Evolutionary conservation across 2,888 invertebrate species (phyloP), one percentile per base, ranked within the genome.

Genomic region (Chymomyza procnemis): DNA sequence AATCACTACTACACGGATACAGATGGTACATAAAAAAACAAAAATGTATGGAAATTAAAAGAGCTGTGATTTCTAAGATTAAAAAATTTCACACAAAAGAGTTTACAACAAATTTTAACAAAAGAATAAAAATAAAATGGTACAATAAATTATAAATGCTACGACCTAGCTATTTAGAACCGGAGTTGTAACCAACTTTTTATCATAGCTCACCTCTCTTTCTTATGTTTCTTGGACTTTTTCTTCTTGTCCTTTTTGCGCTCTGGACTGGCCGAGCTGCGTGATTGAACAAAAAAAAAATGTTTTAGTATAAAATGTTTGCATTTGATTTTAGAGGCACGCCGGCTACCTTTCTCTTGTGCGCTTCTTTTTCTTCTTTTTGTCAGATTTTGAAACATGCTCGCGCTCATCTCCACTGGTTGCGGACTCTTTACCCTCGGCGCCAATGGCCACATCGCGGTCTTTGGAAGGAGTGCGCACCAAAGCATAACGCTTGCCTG

Each of bases 241-340:
- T 95, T 96, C 93, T 95, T 95, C 92, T 95, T 95, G 74, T 94
- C 92, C 88, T 94, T 94, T 91, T 94, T 95, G 26, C 93, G 92
- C 87, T 95, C 95, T 77, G 94, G 94, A 86, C 93, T 93, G 61
- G 95, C 94, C 55, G 94, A 93, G 87, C 96, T 96, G 71, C 0
- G 75, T 6, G 47, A 48, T 58, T 50, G 19, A 50, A 64, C 18
- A 56, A 19, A 0, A 57, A 47, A 54, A 3, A 58, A 47, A 58
- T 16, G 19, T 16, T 19, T 26, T 41, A 26, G 16, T 50, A 5
- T 5, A 18, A 3, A n/a, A 4, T 14, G 12, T 22, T 26, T 14
- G 1, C 8, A 55, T 41, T 34, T 30, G 1, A 3, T 26, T 41
- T 34, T 30, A 14, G 30, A 46, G 12, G 58, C 8, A 22, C 5